Base-by-base conservation (phyloP, 2,888 invertebrate genomes). In the Tenthredo scrophulariae region DNA sequence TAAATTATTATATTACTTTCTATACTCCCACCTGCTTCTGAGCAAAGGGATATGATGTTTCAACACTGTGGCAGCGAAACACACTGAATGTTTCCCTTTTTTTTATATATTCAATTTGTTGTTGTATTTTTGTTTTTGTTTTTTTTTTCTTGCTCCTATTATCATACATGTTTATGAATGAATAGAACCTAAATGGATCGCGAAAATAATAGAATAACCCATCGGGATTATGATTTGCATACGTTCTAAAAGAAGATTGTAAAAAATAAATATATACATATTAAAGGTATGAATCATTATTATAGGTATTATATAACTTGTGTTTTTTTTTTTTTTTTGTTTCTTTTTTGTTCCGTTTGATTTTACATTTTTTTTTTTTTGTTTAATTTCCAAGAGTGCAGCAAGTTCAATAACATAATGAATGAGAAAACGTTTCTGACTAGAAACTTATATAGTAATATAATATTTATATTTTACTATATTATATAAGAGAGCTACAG, bases 401-500 rank as follows among this genome's bases (percentile, higher is more conserved):
- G 46, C 77, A 22, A 50, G 50, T 77, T 50, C 50, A 2, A 29
- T 29, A 9, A 33, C 29, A 54, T n/a, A 54, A 40, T 72, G 10
- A 77, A 77, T 29, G 18, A 54, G 29, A 77, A 58, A 58, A 40
- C 26, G 80, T 80, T 80, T 80, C 80, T 80, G 80, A 80, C 80
- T 80, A 80, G 80, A 80, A 80, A 80, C 80, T 80, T 50, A 80
- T 50, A 80, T 40, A 33, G 18, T 67, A 33, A 15, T 33, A 67
- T 15, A 62, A n/a, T 62, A 62, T 62, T 22, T n/a, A 43, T 22
- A 40, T 7, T 62, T 15, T 62, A 33, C 13, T 13, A 58, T 79
- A 37, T 50, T 54, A 29, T 72, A 89, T 90, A 89, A 88, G 91
- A 90, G 89, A 92, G 90, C 91, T 91, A 91, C 91, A 91, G 91